phyloP scores from a whole-genome alignment of 1,140 invertebrate genomes.

The Brachystomella parvula region DNA sequence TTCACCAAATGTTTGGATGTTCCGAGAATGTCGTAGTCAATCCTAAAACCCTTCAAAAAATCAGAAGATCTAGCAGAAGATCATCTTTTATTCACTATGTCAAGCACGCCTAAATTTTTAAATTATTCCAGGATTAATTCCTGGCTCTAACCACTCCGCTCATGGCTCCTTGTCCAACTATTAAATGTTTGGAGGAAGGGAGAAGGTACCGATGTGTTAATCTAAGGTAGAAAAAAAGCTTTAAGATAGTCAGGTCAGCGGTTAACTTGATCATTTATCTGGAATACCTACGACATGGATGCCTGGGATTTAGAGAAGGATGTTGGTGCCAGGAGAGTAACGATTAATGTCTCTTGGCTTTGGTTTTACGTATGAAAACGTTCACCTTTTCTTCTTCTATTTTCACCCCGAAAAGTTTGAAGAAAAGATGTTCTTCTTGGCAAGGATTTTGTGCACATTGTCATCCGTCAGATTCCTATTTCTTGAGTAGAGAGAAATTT shows the following conservation, averaged over 20 bases:
- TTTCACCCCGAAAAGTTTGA: neutral
- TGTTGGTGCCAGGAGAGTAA: constrained; percentile 8
- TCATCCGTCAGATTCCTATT: constrained; percentile 6
- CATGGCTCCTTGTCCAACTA: too few species aligned
- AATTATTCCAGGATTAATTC: too few species aligned
- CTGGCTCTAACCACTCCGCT: too few species aligned
- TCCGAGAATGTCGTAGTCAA: constrained; percentile 3
- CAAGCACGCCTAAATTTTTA: too few species aligned
- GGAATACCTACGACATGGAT: neutral
- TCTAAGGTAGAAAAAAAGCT: too few species aligned
- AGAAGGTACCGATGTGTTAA: too few species aligned
- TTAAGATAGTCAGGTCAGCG: too few species aligned
- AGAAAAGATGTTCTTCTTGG: neutral
- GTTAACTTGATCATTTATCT: too few species aligned
- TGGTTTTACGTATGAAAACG: constrained; percentile 3
- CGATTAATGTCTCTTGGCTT: constrained; percentile 12
- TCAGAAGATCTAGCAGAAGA: too few species aligned
- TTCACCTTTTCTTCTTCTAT: constrained; percentile 2
- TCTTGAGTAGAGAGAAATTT: neutral
- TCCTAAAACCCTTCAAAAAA: too few species aligned
- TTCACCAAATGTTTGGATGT: neutral
- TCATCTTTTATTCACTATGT: too few species aligned
- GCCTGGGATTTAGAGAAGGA: neutral
- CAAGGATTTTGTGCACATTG: neutral
- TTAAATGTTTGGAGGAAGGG: too few species aligned